These are phyloP conservation scores for Euthynnus affinis DNA, from an alignment of 2,797 vertebrate genomes.

Conservation along the genomic window DNA sequence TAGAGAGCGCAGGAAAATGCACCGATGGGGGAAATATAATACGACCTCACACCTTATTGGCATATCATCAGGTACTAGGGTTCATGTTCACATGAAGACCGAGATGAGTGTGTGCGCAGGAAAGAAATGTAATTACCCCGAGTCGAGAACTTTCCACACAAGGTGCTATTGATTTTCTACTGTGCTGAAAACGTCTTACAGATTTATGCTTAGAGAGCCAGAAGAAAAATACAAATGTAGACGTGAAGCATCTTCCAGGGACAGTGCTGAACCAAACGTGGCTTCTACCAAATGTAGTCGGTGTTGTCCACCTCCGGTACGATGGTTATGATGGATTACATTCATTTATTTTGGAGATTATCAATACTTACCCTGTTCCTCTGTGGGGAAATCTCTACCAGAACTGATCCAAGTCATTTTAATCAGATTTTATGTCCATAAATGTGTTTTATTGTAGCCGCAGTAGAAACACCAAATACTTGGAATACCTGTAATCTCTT, in stretches of 20 bases:
- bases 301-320: too few species aligned
- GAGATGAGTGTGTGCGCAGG: conserved; percentile 5
- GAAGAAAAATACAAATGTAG: conserved; percentile 16
- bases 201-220: conserved; percentile 23
- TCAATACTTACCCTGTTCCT: background rate
- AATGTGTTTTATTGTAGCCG: too few species aligned
- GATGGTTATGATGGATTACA: background rate
- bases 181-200: conserved; percentile 7
- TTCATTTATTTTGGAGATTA: conserved; percentile 13
- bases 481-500: too few species aligned
- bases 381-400: background rate
- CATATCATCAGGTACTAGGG: conserved; percentile 14
- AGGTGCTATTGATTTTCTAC: conserved; percentile 52
- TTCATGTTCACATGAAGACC: conserved; percentile 51
- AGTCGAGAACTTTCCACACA: conserved; percentile 49
- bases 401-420: background rate
- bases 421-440: background rate
- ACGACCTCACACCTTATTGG: conserved; percentile 32
- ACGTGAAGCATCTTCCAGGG: background rate
- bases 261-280: too few species aligned
- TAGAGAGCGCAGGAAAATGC: background rate
- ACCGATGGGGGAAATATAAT: conserved; percentile 22
- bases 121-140: conserved; percentile 56
- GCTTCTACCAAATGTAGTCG: too few species aligned
- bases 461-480: background rate